Evolutionary conservation across 2,113 vertebrate species (phyloP), one percentile per base, ranked within the genome.

Genomic region (Meleagris gallopavo): DNA sequence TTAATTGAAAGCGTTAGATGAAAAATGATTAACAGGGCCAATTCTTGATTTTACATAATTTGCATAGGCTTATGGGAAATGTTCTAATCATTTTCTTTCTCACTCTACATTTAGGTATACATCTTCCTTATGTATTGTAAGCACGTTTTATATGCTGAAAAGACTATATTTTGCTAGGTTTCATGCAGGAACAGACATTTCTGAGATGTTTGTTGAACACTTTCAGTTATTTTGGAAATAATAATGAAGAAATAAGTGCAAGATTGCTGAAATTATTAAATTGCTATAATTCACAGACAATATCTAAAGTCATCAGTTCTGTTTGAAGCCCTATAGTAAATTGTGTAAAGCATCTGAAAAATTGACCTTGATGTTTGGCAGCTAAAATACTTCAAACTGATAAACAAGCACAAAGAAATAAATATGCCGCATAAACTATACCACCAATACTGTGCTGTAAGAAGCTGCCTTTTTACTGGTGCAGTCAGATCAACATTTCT

Each of bases 1-100:
- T 75, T 95, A 97, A 96, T 95, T 95, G 85, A 89, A 96, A 95
- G 84, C 86, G 65, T 93, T 95, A 95, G 95, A 94, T 78, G 57
- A 88, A 83, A 95, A 90, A 86, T 88, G 93, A 93, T 88, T 96
- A 93, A 94, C 88, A 86, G 57, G 55, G 32, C 13, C 71, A 79
- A 83, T 61, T 61, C 71, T 88, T 89, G 41, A 36, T 83, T 89
- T 93, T 83, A 65, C 83, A 10, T 75, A 36, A 94, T 93, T 88
- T 95, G 22, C 61, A 80, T 18, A 30, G 89, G 22, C 40, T 95
- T 88, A 14, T 95, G 88, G 91, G 64, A 93, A 95, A 86, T 86
- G 48, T 89, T 91, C 60, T 86, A 80, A 83, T 91, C 1, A 64
- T 95, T 88, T 91, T 36, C 32, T 25, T 94, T 80, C 73, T 55